Evolutionary conservation across 2,113 vertebrate species (phyloP), one percentile per base, ranked within the genome.

Genomic region (Casuarius casuarius): DNA sequence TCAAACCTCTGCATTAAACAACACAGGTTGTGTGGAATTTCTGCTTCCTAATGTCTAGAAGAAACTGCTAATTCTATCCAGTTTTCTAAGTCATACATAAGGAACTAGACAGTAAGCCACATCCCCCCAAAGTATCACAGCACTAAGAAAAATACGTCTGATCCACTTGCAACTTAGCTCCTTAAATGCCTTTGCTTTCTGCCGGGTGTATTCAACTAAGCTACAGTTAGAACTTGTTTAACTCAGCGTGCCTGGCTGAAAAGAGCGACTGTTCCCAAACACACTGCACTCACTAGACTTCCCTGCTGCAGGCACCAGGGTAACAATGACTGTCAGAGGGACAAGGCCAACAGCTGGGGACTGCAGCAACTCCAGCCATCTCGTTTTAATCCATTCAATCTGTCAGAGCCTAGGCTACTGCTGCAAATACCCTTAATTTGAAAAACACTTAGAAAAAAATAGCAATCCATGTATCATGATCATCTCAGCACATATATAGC

Each of bases 81-180:
- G 0, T 1, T 20, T 21, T 38, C 42, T 38, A n/a, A 9, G 28
- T 22, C 42, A 31, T 22, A 1, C 9, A 35, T 7, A 1, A 0
- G 23, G 38, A 59, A 40, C 18, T 46, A 73, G 11, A 59, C 56
- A n/a, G 15, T 3, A 54, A 71, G 58, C 35, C 72, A 29, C 19
- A 16, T 3, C 65, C 65, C 70, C 44, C 7, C 2, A 12, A 29
- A 18, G 10, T 2, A 12, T 17, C 38, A 2, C 58, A 65, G 0
- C 22, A 21, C 62, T 4, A 8, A 23, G 35, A 48, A 31, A 7
- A 15, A 42, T 9, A 38, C 31, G 38, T 35, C 33, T 2, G 61
- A 17, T 2, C 11, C 25, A 6, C 70, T 29, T 46, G 4, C 7
- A 29, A 4, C 84, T 28, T 7, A 2, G 51, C 73, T 54, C 73